Evolutionary conservation across 2,888 invertebrate species (phyloP), one percentile per base, ranked within the genome.

Genomic region (Rhagophthalmus giganteus): DNA sequence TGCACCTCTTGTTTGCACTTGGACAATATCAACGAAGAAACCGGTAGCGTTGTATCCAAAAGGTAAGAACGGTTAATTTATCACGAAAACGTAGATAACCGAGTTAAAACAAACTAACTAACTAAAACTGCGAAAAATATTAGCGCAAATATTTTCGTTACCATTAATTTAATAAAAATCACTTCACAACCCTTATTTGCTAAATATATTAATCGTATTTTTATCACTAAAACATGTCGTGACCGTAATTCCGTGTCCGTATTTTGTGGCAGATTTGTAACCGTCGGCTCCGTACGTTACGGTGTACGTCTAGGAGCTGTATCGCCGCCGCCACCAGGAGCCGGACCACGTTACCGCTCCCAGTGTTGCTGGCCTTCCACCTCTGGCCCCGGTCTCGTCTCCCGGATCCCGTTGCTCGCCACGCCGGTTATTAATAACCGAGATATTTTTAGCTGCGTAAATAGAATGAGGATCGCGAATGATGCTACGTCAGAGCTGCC

Each of bases 241-340:
- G n/a, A n/a, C n/a, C n/a, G n/a, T n/a, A n/a, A n/a, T n/a, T n/a
- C n/a, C n/a, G n/a, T n/a, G n/a, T 20, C 12, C 13, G 20, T 7
- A 33, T 15, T 50, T 46, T 53, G 30, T 34, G 34, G 27, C 55
- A 68, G 76, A 59, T 83, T 81, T 77, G 81, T 84, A 75, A 81
- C 83, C 71, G 81, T 86, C 74, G 85, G 85, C 67, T 82, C 84
- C 66, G 84, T 85, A 73, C 82, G 85, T 70, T 86, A 85, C 78
- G 84, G 85, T 62, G 82, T 85, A 63, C 81, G 85, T 67, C 79
- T 82, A 69, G 82, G 82, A 65, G 81, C 83, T 48, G 74, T 74
- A 30, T 74, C 74, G 16, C 75, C 75, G 45, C 75, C 75, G 59
- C 74, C 74, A 57, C 75, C 74, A 48, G 75, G 74, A 61, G 71